A percentile compares a stretch with the other conserved stretches of the same genome.
These are phyloP conservation scores for Thaumatotibia leucotreta DNA, from an alignment of 1,140 invertebrate genomes.

Conservation along the genomic window DNA sequence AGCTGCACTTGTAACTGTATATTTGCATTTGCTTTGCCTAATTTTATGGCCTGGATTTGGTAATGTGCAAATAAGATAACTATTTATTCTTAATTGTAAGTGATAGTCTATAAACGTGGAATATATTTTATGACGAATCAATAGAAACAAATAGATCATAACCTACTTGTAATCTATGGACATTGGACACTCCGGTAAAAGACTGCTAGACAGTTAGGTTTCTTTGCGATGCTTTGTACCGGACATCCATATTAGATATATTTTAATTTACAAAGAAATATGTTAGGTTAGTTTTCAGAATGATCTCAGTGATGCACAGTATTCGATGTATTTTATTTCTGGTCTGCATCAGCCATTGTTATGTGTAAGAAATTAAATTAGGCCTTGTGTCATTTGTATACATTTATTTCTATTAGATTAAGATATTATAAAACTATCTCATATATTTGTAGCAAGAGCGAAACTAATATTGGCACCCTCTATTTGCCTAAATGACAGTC, in stretches of 20 bases:
- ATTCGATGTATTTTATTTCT: slow-evolving; percentile 39
- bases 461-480: background rate
- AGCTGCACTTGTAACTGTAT: background rate
- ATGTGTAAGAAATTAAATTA: slow-evolving; percentile 20
- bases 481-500: background rate
- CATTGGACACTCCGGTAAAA: background rate
- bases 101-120: background rate
- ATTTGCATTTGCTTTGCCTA: background rate
- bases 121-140: background rate
- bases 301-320: slow-evolving; percentile 67
- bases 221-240: background rate
- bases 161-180: background rate
- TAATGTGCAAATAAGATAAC: background rate
- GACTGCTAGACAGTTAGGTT: background rate
- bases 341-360: slow-evolving; percentile 49
- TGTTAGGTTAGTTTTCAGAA: slow-evolving; percentile 30
- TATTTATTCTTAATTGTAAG: slow-evolving; percentile 8
- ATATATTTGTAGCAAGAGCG: background rate
- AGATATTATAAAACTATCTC: background rate
- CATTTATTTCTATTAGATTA: slow-evolving; percentile 5
- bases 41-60: background rate
- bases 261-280: background rate
- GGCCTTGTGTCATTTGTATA: slow-evolving; percentile 33
- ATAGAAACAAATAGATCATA: background rate
- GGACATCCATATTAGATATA: background rate